Base-by-base conservation (phyloP, 2,888 invertebrate species). In the Sinodicranocentrus sp. region DNA sequence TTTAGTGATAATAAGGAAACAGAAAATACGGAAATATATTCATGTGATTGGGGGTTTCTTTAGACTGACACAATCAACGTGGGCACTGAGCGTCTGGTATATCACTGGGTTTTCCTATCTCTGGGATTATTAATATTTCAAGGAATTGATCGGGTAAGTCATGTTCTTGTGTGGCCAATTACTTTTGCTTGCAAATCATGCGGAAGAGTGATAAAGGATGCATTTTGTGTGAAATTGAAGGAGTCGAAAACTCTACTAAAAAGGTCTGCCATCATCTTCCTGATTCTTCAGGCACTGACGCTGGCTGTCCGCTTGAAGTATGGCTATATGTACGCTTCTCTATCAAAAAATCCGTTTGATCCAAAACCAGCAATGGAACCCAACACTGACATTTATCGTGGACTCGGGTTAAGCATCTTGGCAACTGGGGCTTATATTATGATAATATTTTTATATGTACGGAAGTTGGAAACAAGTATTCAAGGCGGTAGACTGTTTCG, bases 171-270 rank as follows among this genome's bases (percentile, higher is more conserved):
- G n/a, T n/a, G 17, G 26, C 57, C 19, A 44, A 52, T 39, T 54
- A 5, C 39, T 33, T 26, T 54, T n/a, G 26, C 28, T 57, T 28
- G 25, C 3, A n/a, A n/a, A n/a, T n/a, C n/a, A n/a, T n/a, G n/a
- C n/a, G n/a, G n/a, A n/a, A n/a, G n/a, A n/a, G 1, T 39, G 28
- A 17, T 43, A 28, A 17, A n/a, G 43, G 3, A 2, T 13, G 6
- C 3, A 43, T 21, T 10, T 68, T 25, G 10, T 17, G 17, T 39
- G 33, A 26, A 15, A 10, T 10, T 28, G 28, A 48, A 85, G 85
- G 85, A 85, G 44, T 84, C 84, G 6, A 85, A 85, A 77, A 84
- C 85, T 3, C 70, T 84, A n/a, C 33, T 85, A 6, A 84, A 84
- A 39, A 68, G 85, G 19, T 54, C 85, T 15, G 63, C 84, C 0